phyloP scores from a whole-genome alignment of 2,888 invertebrate species.

The Onthophagus sagittarius region DNA sequence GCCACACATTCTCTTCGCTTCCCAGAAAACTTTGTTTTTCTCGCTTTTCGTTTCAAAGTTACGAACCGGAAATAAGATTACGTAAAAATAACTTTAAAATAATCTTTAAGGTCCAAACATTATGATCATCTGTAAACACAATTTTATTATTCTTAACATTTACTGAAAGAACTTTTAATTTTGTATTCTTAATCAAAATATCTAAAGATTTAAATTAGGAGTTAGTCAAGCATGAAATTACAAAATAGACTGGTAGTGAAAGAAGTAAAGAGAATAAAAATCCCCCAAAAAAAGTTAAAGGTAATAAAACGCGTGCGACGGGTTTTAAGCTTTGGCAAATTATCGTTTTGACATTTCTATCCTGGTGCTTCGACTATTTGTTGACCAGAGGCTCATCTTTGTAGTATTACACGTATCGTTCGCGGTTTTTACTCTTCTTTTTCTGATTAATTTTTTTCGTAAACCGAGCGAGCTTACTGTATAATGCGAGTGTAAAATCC shows the following conservation, averaged over 20 bases:
- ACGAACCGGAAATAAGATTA: neutral
- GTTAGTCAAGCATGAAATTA: neutral
- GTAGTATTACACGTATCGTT: neutral
- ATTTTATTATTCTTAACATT: too few relatives aligned
- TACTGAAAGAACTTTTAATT: too few relatives aligned
- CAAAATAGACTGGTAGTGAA: neutral
- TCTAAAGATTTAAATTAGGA: neutral
- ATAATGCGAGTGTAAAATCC: conserved; percentile 21
- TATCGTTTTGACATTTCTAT: neutral
- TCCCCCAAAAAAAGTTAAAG: neutral
- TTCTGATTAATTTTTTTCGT: neutral
- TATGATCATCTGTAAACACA: too few relatives aligned
- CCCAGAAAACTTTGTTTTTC: neutral
- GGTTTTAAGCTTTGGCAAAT: neutral
- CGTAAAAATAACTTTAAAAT: too few relatives aligned
- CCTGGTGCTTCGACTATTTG: neutral
- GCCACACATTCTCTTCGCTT: neutral
- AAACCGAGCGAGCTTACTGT: neutral
- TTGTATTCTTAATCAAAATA: neutral
- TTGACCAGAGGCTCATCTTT: neutral
- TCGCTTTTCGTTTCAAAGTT: too few relatives aligned
- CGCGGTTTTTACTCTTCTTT: neutral
- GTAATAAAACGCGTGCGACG: neutral
- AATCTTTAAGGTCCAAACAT: too few relatives aligned
- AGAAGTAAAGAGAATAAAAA: too few relatives aligned